phyloP scores from a whole-genome alignment of 2,888 invertebrate species.

The Eupithecia insigniata region DNA sequence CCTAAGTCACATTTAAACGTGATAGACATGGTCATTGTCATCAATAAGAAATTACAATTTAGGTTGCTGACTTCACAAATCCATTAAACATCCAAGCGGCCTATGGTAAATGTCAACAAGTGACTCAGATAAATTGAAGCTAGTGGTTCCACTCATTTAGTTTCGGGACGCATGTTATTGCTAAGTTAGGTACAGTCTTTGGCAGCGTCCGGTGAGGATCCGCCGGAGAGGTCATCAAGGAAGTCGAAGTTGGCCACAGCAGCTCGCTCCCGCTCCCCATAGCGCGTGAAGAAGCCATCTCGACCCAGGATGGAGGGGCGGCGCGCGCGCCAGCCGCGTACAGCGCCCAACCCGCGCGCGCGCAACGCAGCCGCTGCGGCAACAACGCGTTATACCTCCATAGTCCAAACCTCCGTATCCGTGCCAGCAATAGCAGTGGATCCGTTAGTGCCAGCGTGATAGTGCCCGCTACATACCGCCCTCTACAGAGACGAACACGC shows the following conservation, averaged over 20 bases:
- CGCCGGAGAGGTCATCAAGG: conserved; percentile 86
- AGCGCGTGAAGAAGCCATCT: conserved; percentile 90
- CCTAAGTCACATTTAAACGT: background rate
- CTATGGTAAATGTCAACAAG: background rate
- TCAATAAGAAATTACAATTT: background rate
- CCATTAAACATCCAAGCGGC: background rate
- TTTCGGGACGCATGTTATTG: conserved; percentile 64
- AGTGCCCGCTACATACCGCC: conserved; percentile 61
- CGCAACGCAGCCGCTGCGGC: conserved; percentile 86
- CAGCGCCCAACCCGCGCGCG: conserved; percentile 83
- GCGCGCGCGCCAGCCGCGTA: conserved; percentile 77
- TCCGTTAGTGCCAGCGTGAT: conserved; percentile 11
- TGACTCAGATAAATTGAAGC: background rate
- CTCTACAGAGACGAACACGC: conserved; percentile 69
- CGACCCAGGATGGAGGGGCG: conserved; percentile 91
- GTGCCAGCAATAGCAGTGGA: conserved; percentile 7
- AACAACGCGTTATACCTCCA: conserved; percentile 55
- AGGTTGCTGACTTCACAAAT: background rate
- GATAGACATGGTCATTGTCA: background rate
- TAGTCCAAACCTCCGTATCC: conserved; percentile 48
- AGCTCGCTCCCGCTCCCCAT: conserved; percentile 90
- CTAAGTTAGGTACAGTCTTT: conserved; percentile 77
- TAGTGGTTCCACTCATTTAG: background rate
- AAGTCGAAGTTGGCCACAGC: conserved; percentile 92
- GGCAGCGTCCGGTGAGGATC: conserved; percentile 74